Evolutionary conservation across 2,113 vertebrate species (phyloP).

Genomic region (Grammomys surdaster): DNA sequence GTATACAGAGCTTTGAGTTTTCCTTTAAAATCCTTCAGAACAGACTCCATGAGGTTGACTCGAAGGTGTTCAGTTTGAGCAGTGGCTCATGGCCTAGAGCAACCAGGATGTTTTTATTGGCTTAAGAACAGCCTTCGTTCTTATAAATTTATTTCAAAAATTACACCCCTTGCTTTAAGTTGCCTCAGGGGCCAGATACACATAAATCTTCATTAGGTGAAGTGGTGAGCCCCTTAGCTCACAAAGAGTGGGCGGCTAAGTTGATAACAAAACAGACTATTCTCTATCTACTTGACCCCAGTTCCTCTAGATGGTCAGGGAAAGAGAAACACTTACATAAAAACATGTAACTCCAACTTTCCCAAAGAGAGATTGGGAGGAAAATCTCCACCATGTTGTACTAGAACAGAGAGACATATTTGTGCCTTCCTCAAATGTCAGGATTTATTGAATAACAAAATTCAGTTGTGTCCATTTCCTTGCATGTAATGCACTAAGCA

Average conservation of each 20-base stretch:
- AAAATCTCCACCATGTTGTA: not conserved
- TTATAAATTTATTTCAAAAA: conserved; percentile 72
- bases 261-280: conserved; percentile 2
- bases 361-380: not conserved
- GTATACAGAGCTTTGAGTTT: not conserved
- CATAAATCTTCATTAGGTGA: conserved; percentile 70
- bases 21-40: conserved; percentile 21
- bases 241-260: conserved; percentile 5
- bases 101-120: conserved; percentile 57
- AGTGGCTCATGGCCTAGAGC: conserved; percentile 2
- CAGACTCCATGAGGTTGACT: not conserved
- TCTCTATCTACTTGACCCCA: not conserved
- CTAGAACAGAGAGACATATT: not conserved
- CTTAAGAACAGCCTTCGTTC: conserved; percentile 57
- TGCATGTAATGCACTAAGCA: not conserved
- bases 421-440: not conserved
- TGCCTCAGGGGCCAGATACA: conserved; percentile 50
- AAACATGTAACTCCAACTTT: not conserved
- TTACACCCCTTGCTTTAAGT: conserved; percentile 56
- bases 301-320: not conserved
- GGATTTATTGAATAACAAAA: not conserved
- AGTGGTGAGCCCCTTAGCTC: conserved; percentile 49
- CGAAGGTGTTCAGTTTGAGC: not conserved
- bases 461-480: not conserved
- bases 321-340: not conserved